Conservation (phyloP, 1,140 invertebrate species). For the Hydropsyche tenuis region DNA sequence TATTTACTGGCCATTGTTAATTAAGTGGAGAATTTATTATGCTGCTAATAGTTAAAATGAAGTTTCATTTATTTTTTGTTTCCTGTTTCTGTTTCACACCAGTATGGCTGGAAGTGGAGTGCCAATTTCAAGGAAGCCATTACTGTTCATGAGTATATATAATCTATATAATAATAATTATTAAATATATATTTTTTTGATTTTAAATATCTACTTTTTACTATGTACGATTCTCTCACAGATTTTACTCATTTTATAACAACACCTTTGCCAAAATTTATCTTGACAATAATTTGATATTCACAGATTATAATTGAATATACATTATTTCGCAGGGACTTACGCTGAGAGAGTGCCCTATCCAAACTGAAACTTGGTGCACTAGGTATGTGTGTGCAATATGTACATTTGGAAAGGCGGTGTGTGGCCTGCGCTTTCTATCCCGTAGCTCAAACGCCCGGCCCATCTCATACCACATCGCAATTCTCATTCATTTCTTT, state of each 20-base stretch:
- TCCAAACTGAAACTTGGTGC: conserved; percentile 27
- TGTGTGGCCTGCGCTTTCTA: conserved; percentile 22
- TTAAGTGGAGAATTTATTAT: conserved; percentile 1
- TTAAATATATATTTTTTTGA: conserved; percentile 56
- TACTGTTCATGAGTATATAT: conserved; percentile 68
- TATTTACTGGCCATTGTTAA: not conserved
- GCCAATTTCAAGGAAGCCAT: conserved; percentile 94
- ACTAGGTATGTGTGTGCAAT: conserved; percentile 28
- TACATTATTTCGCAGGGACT: conserved; percentile 34
- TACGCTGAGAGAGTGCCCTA: conserved; percentile 42
- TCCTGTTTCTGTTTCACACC: conserved; percentile 56
- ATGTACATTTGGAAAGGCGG: not conserved
- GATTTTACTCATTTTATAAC: conserved; percentile 41
- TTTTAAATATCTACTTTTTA: conserved; percentile 52
- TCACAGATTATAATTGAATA: conserved; percentile 30
- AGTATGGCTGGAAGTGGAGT: conserved; percentile 94
- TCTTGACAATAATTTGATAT: conserved; percentile 30
- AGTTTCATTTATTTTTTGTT: conserved; percentile 59
- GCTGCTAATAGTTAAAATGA: conserved; percentile 17
- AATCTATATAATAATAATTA: conserved; percentile 61
- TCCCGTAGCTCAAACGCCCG: conserved; percentile 10
- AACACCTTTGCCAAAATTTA: conserved; percentile 36
- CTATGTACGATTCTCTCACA: conserved; percentile 40
- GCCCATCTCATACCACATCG: not conserved
- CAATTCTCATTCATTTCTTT: conserved; percentile 8